Percentiles rank a stretch among this genome's conserved stretches.
These are phyloP conservation scores for Lonchura striata DNA, from an alignment of 2,113 vertebrate species.

Conservation along the genomic window DNA sequence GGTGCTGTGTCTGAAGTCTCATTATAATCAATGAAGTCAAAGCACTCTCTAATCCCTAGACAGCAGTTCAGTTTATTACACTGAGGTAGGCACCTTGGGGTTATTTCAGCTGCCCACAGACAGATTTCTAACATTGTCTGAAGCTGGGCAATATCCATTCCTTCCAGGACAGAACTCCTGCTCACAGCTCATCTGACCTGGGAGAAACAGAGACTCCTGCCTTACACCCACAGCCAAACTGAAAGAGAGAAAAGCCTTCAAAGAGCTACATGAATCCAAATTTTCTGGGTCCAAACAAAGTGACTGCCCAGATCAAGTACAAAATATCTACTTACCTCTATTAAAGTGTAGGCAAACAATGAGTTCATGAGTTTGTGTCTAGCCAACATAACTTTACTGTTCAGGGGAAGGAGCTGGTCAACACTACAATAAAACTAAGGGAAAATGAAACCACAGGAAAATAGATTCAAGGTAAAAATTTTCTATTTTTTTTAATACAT, in stretches of 20 bases:
- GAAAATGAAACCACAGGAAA: neutral
- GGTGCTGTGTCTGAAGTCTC: neutral
- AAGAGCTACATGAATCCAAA: neutral
- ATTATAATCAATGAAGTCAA: neutral
- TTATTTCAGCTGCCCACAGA: neutral
- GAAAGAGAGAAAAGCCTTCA: neutral
- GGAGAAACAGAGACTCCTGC: neutral
- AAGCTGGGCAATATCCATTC: fast-evolving
- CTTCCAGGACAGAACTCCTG: neutral
- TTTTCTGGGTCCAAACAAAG: neutral
- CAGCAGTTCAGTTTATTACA: neutral
- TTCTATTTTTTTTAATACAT: neutral
- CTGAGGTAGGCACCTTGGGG: neutral
- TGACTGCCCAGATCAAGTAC: neutral
- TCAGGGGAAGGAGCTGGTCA: neutral
- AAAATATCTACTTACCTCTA: neutral
- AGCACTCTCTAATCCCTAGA: neutral
- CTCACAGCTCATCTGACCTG: neutral
- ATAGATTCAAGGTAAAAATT: neutral
- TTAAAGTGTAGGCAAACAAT: neutral
- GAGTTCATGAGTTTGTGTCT: neutral
- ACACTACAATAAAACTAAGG: neutral
- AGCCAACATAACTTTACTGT: neutral
- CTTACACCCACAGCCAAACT: neutral
- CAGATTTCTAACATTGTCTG: neutral